A percentile compares a stretch with the other conserved stretches of the same genome.
These are phyloP conservation scores for Nansenia antarctica DNA, from an alignment of 2,113 vertebrate genomes.

Conservation along the genomic window DNA sequence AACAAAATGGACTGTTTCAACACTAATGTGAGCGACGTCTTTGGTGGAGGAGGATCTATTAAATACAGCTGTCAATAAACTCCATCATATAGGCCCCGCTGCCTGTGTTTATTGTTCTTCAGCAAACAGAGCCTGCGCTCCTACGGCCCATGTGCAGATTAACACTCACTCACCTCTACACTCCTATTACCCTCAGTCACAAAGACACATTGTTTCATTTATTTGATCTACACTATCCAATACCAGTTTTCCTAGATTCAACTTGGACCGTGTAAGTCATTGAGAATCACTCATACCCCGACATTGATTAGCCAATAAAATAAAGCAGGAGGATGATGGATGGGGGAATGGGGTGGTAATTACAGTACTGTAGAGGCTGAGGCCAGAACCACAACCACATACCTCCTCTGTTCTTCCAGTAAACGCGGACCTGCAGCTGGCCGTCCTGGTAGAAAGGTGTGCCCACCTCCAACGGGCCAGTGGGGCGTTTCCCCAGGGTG, in stretches of 20 bases:
- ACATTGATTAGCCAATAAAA: conserved; percentile 34
- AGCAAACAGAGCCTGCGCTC: conserved; percentile 58
- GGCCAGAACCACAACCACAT: conserved; percentile 43
- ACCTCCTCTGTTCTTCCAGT: conserved; percentile 95
- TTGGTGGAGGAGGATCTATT: conserved; percentile 54
- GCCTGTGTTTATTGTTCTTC: conserved; percentile 68
- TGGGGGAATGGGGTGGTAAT: conserved; percentile 40
- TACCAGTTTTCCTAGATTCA: conserved; percentile 29
- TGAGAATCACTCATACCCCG: conserved; percentile 41
- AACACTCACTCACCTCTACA: conserved; percentile 26
- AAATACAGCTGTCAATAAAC: conserved; percentile 72
- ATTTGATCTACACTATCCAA: conserved; percentile 45
- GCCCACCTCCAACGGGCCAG: conserved; percentile 85
- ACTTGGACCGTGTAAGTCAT: conserved; percentile 37
- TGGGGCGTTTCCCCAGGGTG: conserved; percentile 73
- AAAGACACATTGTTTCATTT: conserved; percentile 59
- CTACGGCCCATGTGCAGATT: conserved; percentile 37
- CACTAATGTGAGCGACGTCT: conserved; percentile 23
- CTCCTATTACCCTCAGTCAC: conserved; percentile 23
- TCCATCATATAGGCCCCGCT: conserved; percentile 29
- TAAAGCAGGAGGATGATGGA: conserved; percentile 52
- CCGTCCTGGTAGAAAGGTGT: conserved; percentile 89
- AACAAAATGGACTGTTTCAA: conserved; percentile 52
- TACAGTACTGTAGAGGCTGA: conserved; percentile 40
- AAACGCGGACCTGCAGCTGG: conserved; percentile 90